Evolutionary conservation across 2,113 vertebrate species (phyloP), one percentile per base, ranked within the genome.

Genomic region (Phainopepla nitens): DNA sequence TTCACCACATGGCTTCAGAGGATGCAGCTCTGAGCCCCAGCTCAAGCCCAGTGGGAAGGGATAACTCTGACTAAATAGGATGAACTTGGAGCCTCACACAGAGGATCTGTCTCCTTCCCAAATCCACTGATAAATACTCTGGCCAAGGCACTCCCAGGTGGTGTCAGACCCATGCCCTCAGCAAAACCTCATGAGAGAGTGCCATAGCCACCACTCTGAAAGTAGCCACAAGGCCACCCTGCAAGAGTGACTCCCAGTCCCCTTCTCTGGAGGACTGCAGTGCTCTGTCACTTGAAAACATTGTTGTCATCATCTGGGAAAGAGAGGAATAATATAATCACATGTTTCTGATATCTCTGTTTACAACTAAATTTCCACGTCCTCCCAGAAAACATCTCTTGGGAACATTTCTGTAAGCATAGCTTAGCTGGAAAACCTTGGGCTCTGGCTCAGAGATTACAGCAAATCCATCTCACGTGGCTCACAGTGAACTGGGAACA

Each of bases 21-120:
- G 61, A 42, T 5, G 3, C 0, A 0, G 44, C 3, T 2, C n/a
- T 21, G 60, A 89, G 35, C 28, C 28, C 24, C 71, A 58, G 81
- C 76, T 57, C 1, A 1, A 76, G 35, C 39, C 45, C 2, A 0
- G 3, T 3, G 22, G 45, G 45, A 39, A 61, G 25, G 39, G 35
- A 7, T 39, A 16, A 20, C 53, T 79, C 33, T 7, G 13, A 28
- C 12, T 44, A 66, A 65, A 64, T 3, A 31, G 45, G 13, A 58
- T 9, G 28, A 72, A 36, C 82, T 35, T 41, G 50, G 27, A 85
- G 21, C 5, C 17, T 5, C 25, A 70, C 54, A 11, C 14, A 61
- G 56, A 77, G 36, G 9, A 78, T 47, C n/a, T 20, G 13, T 27
- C 58, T 78, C 15, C 65, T 33, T 79, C 87, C 47, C 79, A 82